Evolutionary conservation across 2,888 invertebrate species (phyloP).

Genomic region (Tribolium freemani): DNA sequence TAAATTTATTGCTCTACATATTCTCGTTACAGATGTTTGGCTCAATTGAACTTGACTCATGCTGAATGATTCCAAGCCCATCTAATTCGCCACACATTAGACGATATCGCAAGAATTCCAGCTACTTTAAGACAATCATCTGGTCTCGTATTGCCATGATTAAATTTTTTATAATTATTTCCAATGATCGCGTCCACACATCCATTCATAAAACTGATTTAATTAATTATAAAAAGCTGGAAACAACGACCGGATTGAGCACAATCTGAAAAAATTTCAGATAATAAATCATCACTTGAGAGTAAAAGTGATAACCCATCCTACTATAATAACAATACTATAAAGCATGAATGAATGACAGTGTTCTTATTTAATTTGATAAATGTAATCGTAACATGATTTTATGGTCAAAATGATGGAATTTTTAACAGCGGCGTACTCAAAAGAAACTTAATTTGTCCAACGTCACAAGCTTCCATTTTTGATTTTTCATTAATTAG

Average conservation of each 20-base stretch:
- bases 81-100: conserved; percentile 42
- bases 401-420: neutral
- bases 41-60: conserved; percentile 42
- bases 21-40: conserved; percentile 34
- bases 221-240: neutral
- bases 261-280: neutral
- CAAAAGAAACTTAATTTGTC: conserved; percentile 23
- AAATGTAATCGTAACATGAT: conserved; percentile 9
- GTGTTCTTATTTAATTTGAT: conserved; percentile 11
- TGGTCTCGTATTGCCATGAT: neutral
- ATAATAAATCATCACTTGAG: neutral
- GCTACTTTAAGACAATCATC: conserved; percentile 17
- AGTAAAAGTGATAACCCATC: conserved; percentile 6
- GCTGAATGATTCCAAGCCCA: conserved; percentile 30
- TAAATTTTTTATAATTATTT: too few species aligned
- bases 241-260: conserved; percentile 10
- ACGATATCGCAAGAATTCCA: conserved; percentile 35
- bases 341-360: conserved; percentile 29
- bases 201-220: conserved; percentile 16
- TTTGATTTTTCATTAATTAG: conserved; percentile 25
- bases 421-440: conserved; percentile 8
- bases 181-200: neutral
- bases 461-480: conserved; percentile 2
- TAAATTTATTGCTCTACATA: conserved; percentile 34
- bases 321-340: conserved; percentile 18